phyloP scores from a whole-genome alignment of 2,888 invertebrate species.

The Ellobium chinense region DNA sequence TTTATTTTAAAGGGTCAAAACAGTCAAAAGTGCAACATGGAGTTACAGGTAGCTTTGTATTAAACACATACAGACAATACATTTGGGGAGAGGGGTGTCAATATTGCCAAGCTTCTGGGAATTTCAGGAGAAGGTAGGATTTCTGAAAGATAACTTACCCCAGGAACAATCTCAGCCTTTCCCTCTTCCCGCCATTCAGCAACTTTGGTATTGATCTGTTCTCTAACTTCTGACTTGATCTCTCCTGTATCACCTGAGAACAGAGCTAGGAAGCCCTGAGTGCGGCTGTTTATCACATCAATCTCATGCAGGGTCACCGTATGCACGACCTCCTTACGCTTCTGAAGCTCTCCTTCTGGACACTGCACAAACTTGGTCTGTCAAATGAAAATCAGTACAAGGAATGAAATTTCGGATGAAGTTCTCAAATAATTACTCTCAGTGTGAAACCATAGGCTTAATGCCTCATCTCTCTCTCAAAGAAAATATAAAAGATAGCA shows the following conservation, averaged over 20 bases:
- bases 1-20: too few relatives aligned
- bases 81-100: too few relatives aligned
- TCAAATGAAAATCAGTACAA: constrained; percentile 44
- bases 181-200: constrained; percentile 99
- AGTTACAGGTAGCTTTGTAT: too few relatives aligned
- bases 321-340: constrained; percentile 97
- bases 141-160: constrained; percentile 83
- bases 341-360: constrained; percentile 98
- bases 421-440: too few relatives aligned
- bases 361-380: constrained; percentile 94
- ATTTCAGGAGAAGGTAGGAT: too few relatives aligned
- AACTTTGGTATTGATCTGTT: constrained; percentile 98
- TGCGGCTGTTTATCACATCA: constrained; percentile 98
- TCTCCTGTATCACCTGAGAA: constrained; percentile 99
- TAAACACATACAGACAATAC: too few relatives aligned
- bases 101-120: too few relatives aligned
- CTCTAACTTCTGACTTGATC: constrained; percentile 97
- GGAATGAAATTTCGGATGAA: too few relatives aligned
- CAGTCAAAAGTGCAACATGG: too few relatives aligned
- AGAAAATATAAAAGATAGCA: too few relatives aligned
- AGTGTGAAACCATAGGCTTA: too few relatives aligned
- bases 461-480: too few relatives aligned
- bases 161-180: constrained; percentile 98
- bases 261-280: constrained; percentile 97
- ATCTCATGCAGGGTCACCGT: constrained; percentile 99